These are phyloP conservation scores for Drosophila paucipuncta DNA, from an alignment of 2,888 invertebrate genomes.

Conservation along the genomic window DNA sequence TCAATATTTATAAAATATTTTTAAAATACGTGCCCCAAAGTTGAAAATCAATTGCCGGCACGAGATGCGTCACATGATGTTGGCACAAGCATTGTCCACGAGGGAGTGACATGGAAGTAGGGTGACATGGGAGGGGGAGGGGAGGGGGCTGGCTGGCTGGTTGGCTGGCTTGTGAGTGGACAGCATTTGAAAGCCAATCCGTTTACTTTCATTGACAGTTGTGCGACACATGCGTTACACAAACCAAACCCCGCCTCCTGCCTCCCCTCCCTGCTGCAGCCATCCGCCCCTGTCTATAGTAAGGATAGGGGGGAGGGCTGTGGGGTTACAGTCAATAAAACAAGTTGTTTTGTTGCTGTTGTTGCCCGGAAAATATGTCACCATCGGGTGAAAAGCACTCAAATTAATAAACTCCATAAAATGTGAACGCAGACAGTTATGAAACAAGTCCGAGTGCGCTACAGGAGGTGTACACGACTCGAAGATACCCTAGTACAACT, in stretches of 20 bases:
- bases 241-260: not conserved
- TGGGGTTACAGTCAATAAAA: constrained; percentile 69
- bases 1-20: constrained; percentile 81
- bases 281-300: not conserved
- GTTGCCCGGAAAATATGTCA: constrained; percentile 63
- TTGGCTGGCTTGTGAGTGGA: constrained; percentile 29
- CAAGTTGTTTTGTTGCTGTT: constrained; percentile 52
- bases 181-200: constrained; percentile 75
- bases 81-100: constrained; percentile 12
- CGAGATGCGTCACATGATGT: constrained; percentile 42
- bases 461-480: not conserved
- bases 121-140: not conserved
- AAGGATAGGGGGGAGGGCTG: not conserved
- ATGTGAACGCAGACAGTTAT: constrained; percentile 80
- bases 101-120: not conserved
- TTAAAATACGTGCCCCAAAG: constrained; percentile 72
- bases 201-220: constrained; percentile 80
- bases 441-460: constrained; percentile 47
- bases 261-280: not conserved
- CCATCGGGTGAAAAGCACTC: constrained; percentile 76
- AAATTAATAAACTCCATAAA: constrained; percentile 85
- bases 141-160: not conserved
- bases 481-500: constrained; percentile 8
- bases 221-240: constrained; percentile 74
- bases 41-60: constrained; percentile 72